These are phyloP conservation scores for Gavialis gangeticus DNA, from an alignment of 2,113 vertebrate genomes.

Conservation along the genomic window DNA sequence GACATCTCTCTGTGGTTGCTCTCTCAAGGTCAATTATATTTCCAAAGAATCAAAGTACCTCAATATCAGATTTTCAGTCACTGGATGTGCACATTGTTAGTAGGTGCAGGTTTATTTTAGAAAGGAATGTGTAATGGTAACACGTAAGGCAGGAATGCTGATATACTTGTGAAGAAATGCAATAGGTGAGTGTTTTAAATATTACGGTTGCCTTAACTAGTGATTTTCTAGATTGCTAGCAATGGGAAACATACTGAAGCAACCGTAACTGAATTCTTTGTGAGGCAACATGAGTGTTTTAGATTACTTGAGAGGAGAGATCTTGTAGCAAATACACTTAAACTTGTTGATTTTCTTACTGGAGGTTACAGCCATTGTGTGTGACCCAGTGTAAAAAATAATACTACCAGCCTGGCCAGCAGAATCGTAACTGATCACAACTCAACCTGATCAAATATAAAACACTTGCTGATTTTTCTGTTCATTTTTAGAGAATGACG, in stretches of 20 bases:
- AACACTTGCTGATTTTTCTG: neutral
- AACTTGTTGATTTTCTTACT: neutral
- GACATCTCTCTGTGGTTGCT: too few relatives aligned
- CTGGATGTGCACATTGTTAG: neutral
- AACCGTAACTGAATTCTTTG: neutral
- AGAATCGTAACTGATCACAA: slow-evolving; percentile 40
- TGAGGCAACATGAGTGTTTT: neutral
- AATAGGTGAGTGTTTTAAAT: neutral
- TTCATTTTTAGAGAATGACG: slow-evolving; percentile 44
- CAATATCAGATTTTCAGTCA: neutral
- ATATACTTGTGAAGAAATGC: neutral
- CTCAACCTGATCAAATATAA: neutral
- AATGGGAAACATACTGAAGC: neutral
- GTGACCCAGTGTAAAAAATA: slow-evolving; percentile 11
- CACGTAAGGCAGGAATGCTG: neutral
- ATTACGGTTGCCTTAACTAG: neutral
- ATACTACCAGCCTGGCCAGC: neutral
- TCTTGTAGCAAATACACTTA: neutral
- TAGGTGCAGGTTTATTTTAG: neutral
- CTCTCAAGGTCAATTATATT: neutral
- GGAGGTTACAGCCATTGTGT: neutral
- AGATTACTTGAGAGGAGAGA: neutral
- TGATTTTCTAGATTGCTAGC: neutral
- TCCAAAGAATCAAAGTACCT: neutral
- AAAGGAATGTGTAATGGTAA: neutral